Conservation (phyloP, 2,888 invertebrate genomes). For the Cerastoderma edule region DNA sequence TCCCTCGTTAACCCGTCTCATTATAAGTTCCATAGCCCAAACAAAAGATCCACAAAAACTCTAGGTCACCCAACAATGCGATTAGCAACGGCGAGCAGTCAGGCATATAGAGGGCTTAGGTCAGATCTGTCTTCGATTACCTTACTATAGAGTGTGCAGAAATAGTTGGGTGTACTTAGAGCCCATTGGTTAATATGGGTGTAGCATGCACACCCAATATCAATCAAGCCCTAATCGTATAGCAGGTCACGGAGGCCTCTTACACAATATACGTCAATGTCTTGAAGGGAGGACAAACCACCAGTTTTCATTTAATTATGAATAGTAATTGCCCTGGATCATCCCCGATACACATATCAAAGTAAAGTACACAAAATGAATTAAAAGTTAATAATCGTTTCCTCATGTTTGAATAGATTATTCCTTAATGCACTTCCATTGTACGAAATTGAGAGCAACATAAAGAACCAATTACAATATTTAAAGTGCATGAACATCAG, state of each 20-base stretch:
- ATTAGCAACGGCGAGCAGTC: constrained; percentile 47
- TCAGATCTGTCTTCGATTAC: constrained; percentile 46
- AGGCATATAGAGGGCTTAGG: constrained; percentile 39
- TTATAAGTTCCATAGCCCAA: constrained; percentile 12
- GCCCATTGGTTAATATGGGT: constrained; percentile 52
- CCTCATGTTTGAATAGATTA: too few relatives aligned
- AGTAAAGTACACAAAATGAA: too few relatives aligned
- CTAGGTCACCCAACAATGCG: constrained; percentile 38
- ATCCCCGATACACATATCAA: too few relatives aligned
- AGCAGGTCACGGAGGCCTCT: constrained; percentile 10
- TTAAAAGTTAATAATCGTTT: too few relatives aligned
- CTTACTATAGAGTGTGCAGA: constrained; percentile 59
- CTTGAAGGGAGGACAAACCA: too few relatives aligned
- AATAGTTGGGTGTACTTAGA: constrained; percentile 55
- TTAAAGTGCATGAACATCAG: too few relatives aligned
- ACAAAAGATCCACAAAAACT: constrained; percentile 27
- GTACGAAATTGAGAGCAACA: too few relatives aligned
- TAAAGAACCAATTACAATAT: too few relatives aligned
- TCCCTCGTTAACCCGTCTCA: constrained; percentile 17
- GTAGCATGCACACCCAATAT: constrained; percentile 56
- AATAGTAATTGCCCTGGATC: too few relatives aligned
- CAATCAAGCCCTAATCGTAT: constrained; percentile 45
- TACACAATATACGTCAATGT: not conserved
- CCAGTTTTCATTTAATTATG: too few relatives aligned
- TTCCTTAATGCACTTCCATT: too few relatives aligned